Base-by-base conservation (phyloP, 64 coral and sea anemone genomes). In the Actinia tenebrosa region DNA sequence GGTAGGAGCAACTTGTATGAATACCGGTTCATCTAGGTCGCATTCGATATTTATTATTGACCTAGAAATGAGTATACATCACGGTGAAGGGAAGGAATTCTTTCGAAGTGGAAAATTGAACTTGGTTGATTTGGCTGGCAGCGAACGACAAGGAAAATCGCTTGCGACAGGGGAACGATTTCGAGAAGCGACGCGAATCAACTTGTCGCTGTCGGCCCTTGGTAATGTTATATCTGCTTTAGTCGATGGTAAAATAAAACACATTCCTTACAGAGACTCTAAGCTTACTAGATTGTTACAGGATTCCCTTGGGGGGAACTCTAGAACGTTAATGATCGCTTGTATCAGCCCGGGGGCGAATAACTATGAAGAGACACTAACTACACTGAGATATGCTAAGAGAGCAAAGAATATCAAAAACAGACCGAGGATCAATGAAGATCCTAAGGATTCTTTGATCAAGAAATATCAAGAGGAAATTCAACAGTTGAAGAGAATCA, bases 351-450 rank as follows among this genome's bases (percentile, higher is more conserved):
- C 95, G 3, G 95, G 95, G 0, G 82, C 79, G 9, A 98, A 98
- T 77, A 98, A 98, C n/a, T 98, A 98, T 47, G 95, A 98, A 16
- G 95, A 98, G 17, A 98, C 95, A 2, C n/a, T 98, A 10, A 98
- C 91, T 23, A 98, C 95, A 6, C 83, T 98, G 5, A 83, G 95
- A 23, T 98, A 98, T 56, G 92, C 95, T 60, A 94, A 94, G 45
- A 88, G 95, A 62, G 95, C 95, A 63, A 98, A 98, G 44, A 88
- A 91, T 71, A 98, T 98, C 54, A 98, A 91, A 60, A 98, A 98
- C 79, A 93, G 92, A 30, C 95, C 95, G 10, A 88, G 92, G 53
- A 94, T 98, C 18, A 98, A 98, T 56, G 95, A 98, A 30, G 95
- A 98, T 79, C 95, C 92, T 3, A 98, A 98, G 82, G 95, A 98